phyloP scores from a whole-genome alignment of 1,140 invertebrate genomes.

The Aphaenogaster ashmeadi region DNA sequence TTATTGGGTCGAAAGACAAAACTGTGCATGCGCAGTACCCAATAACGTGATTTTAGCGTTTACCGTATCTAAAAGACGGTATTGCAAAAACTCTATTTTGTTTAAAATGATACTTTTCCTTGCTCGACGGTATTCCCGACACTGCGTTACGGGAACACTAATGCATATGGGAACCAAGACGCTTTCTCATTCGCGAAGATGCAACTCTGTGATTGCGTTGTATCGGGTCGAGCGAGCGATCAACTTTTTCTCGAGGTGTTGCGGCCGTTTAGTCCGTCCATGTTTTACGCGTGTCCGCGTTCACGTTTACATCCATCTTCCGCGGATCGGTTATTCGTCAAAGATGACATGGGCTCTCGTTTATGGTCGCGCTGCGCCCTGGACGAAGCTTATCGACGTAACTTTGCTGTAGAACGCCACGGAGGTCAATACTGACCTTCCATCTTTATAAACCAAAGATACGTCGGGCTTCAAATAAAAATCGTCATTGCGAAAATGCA shows the following conservation, averaged over 20 bases:
- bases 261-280: background rate
- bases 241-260: background rate
- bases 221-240: background rate
- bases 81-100: no score
- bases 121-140: background rate
- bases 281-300: background rate
- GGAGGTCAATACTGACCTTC: slow-evolving; percentile 28
- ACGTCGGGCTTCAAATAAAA: slow-evolving; percentile 38
- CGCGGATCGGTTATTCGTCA: slow-evolving; percentile 23
- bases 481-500: slow-evolving; percentile 25
- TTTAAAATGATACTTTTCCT: slow-evolving; percentile 13
- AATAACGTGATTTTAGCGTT: no score
- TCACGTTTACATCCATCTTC: slow-evolving; percentile 33
- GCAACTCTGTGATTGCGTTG: slow-evolving; percentile 6
- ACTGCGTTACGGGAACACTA: background rate
- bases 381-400: slow-evolving; percentile 36
- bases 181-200: background rate
- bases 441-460: slow-evolving; percentile 43
- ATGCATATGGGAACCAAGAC: background rate
- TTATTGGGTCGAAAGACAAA: no score
- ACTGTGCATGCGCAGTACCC: no score
- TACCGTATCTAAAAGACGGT: no score
- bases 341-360: background rate
- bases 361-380: background rate
- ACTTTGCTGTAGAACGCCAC: slow-evolving; percentile 18